Evolutionary conservation across 2,113 vertebrate species (phyloP).

Genomic region (Motacilla tschutschensis): DNA sequence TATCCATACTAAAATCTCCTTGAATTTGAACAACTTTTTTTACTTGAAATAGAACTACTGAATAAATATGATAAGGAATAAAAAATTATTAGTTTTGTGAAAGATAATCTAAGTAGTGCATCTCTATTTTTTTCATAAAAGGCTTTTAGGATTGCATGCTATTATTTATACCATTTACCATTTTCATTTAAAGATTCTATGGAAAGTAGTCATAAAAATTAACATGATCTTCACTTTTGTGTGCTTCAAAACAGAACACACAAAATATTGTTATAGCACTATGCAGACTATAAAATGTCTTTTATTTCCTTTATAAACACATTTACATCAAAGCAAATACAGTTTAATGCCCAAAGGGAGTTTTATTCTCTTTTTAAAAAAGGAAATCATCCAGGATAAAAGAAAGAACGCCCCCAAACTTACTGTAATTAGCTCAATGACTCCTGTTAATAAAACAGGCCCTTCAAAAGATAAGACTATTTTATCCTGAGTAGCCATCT

Average conservation of each 20-base stretch:
- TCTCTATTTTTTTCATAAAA: neutral
- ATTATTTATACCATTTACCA: neutral
- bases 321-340: neutral
- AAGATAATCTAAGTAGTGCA: neutral
- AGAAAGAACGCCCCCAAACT: neutral
- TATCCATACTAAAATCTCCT: neutral
- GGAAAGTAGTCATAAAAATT: neutral
- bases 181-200: neutral
- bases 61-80: neutral
- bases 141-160: neutral
- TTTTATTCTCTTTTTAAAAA: neutral
- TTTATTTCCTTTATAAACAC: neutral
- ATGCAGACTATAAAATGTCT: neutral
- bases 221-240: accelerated
- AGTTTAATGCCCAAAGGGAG: neutral
- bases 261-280: neutral
- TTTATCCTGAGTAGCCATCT: neutral
- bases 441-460: neutral
- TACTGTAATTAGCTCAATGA: neutral
- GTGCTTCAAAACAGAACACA: neutral
- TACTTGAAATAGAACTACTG: neutral
- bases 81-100: neutral
- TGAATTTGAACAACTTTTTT: neutral
- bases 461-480: neutral
- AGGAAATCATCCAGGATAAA: neutral